These are phyloP conservation scores for Hydrophis major DNA, from an alignment of 2,797 vertebrate genomes.

Conservation along the genomic window DNA sequence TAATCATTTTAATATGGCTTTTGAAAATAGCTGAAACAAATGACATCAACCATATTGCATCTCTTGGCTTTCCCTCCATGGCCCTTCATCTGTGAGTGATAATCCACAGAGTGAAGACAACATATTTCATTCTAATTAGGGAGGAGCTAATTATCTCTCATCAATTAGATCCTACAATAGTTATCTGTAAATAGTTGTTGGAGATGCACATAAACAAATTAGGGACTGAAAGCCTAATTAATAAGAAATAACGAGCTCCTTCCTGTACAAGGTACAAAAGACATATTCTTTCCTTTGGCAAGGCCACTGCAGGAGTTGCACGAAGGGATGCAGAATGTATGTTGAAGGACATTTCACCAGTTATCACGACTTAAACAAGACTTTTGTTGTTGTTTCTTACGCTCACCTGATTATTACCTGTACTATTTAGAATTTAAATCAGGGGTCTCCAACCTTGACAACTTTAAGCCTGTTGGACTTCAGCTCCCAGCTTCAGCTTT, in stretches of 20 bases:
- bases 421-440: neutral
- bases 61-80: conserved; percentile 56
- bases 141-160: conserved; percentile 67
- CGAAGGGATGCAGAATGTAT: neutral
- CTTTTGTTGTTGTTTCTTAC: neutral
- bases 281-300: conserved; percentile 42
- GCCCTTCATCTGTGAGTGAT: conserved; percentile 63
- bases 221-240: conserved; percentile 71
- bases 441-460: too few relatives aligned
- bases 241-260: conserved; percentile 68
- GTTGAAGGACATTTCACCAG: neutral
- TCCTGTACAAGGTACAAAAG: conserved; percentile 50
- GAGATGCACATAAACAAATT: conserved; percentile 66
- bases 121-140: conserved; percentile 69
- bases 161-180: conserved; percentile 68
- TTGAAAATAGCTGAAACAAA: conserved; percentile 70
- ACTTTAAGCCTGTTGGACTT: too few relatives aligned
- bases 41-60: conserved; percentile 58
- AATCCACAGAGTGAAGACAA: conserved; percentile 60
- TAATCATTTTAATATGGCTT: conserved; percentile 67
- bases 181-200: conserved; percentile 71
- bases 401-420: neutral
- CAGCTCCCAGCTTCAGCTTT: too few relatives aligned
- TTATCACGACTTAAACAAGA: neutral
- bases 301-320: conserved; percentile 26